A percentile compares a stretch with the other conserved stretches of the same genome.
phyloP scores from a whole-genome alignment of 2,888 invertebrate species.

The Mythimna impura region DNA sequence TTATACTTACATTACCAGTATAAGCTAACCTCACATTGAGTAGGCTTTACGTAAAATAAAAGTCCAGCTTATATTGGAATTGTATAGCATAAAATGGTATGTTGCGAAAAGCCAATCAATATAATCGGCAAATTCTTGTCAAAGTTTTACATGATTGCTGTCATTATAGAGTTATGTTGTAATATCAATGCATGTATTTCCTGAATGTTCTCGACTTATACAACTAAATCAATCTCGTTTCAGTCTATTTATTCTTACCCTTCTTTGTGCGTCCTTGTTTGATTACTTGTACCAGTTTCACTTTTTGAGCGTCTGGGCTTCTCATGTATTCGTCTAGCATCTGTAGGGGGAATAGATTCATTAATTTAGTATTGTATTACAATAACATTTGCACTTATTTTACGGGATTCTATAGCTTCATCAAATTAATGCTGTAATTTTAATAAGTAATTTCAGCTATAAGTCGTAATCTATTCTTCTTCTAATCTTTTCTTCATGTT shows the following conservation, averaged over 20 bases:
- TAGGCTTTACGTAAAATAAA: too few relatives aligned
- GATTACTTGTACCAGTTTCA: constrained; percentile 83
- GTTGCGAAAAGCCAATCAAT: neutral
- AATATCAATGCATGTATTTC: constrained; percentile 21
- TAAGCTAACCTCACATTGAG: too few relatives aligned
- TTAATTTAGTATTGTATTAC: neutral
- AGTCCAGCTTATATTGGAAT: too few relatives aligned
- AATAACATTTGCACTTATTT: too few relatives aligned
- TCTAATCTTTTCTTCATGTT: too few relatives aligned
- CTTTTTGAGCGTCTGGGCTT: constrained; percentile 79
- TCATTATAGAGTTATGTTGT: constrained; percentile 12
- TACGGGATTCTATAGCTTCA: too few relatives aligned
- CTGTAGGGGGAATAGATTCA: constrained; percentile 66
- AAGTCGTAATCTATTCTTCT: too few relatives aligned
- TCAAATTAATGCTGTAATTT: too few relatives aligned
- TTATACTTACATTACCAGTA: too few relatives aligned
- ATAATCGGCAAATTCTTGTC: neutral
- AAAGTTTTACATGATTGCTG: constrained; percentile 15
- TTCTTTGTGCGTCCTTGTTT: constrained; percentile 78
- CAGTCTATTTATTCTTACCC: constrained; percentile 72
- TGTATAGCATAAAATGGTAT: too few relatives aligned
- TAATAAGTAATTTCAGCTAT: too few relatives aligned
- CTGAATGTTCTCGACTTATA: constrained; percentile 9
- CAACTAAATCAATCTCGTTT: constrained; percentile 42
- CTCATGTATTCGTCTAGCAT: constrained; percentile 83